phyloP scores from a whole-genome alignment of 2,888 invertebrate genomes.

The Quadroppia sp. region DNA sequence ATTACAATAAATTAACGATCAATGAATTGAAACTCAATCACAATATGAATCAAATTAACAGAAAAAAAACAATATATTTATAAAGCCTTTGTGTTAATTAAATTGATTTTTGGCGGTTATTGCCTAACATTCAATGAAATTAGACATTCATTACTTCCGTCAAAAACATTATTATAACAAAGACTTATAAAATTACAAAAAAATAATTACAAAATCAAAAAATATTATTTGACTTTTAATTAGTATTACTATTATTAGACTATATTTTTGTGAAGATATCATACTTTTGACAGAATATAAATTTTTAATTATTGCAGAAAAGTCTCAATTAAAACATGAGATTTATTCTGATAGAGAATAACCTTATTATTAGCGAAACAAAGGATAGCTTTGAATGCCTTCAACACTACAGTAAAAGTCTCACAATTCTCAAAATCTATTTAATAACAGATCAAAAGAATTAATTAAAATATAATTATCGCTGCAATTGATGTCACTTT shows the following conservation, averaged over 20 bases:
- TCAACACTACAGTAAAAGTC: background rate
- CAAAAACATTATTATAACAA: background rate
- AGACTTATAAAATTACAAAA: background rate
- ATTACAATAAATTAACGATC: background rate
- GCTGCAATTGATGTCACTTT: conserved; percentile 12
- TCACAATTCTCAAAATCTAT: background rate
- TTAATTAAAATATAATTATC: conserved; percentile 9
- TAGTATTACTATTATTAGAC: background rate
- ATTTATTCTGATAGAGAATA: background rate
- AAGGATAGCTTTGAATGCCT: background rate
- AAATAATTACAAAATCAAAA: too few species aligned
- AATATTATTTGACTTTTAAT: too few species aligned
- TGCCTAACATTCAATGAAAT: background rate
- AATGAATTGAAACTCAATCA: background rate
- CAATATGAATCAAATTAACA: background rate
- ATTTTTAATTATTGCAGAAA: too few species aligned
- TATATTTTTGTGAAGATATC: background rate
- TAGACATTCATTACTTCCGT: conserved; percentile 4
- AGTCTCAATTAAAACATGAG: too few species aligned
- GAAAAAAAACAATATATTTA: background rate
- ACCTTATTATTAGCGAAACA: background rate
- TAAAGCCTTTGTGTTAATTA: too few species aligned
- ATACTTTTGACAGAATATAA: background rate
- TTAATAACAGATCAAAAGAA: conserved; percentile 13
- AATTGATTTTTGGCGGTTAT: background rate